Base-by-base conservation (phyloP, 2,888 invertebrate species). In the Caradrina clavipalpis region DNA sequence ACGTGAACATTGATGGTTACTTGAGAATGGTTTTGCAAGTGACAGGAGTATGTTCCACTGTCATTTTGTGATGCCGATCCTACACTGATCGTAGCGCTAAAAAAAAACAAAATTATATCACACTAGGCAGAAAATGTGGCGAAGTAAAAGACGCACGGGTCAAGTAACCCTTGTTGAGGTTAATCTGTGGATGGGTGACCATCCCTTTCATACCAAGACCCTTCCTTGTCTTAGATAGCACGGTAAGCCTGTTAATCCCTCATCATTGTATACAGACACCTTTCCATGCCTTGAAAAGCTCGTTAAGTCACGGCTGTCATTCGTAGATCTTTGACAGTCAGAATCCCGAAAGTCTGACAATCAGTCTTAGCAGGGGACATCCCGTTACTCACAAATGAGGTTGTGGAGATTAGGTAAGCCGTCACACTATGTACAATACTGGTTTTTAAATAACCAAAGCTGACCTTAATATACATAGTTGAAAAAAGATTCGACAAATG, bases 1-100 rank as follows among this genome's bases (percentile, higher is more conserved):
- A 97, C 97, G 86, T 97, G 97, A 67, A 97, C 97, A 88, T 97
- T 97, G 66, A 97, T 97, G 39, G 96, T 95, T 19, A 96, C 97
- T 86, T 96, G 97, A 60, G 97, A 97, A 83, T 97, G 96, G 86
- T 97, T 96, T 76, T 96, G 96, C 78, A 97, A 94, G 62, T 96
- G 95, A 88, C 97, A 97, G 39, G 96, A 96, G 87, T 97, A 97
- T 49, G 96, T 96, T 17, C 97, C 97, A 84, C 97, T 97, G 88
- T 97, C 97, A 70, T 96, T 96, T 87, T 97, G 97, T 74, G 96
- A 96, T 31, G 97, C 97, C 74, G 96, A 96, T 26, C 93, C 87
- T 49, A 97, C 95, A 73, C 92, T 95, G 84, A 96, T 94, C 60
- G 96, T 95, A n/a, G 96, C 92, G 80, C 93, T 96, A 89, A 63